A percentile compares a stretch with the other conserved stretches of the same genome.
Evolutionary conservation across 1,140 invertebrate species (phyloP).

Genomic region (Ptiloglossa arizonensis): DNA sequence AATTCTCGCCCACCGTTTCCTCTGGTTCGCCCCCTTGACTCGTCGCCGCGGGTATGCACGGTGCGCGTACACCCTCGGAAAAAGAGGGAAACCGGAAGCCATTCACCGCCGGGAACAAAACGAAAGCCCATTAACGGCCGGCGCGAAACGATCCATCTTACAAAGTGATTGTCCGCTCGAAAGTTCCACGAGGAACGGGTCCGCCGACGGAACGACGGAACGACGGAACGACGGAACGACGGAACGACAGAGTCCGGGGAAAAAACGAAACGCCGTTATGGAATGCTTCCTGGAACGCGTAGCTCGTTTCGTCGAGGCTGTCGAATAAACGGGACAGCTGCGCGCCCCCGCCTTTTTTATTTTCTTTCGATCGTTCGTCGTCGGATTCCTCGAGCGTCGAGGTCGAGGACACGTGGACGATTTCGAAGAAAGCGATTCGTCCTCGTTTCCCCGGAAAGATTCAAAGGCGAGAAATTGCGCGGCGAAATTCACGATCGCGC

Average conservation of each 20-base stretch:
- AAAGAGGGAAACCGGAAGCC: slow-evolving; percentile 41
- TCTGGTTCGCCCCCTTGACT: background rate
- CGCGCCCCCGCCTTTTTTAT: background rate
- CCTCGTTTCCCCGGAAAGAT: too few species aligned
- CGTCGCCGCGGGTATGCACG: background rate
- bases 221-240: too few species aligned
- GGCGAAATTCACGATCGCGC: too few species aligned
- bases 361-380: background rate
- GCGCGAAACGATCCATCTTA: slow-evolving; percentile 52
- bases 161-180: slow-evolving; percentile 51
- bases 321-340: background rate
- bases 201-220: slow-evolving; percentile 13
- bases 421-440: too few species aligned
- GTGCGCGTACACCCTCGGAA: background rate
- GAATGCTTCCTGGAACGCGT: background rate
- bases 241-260: background rate
- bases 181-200: slow-evolving; percentile 28
- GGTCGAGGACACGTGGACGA: too few species aligned
- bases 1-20: background rate
- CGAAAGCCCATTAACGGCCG: slow-evolving; percentile 59
- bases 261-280: background rate
- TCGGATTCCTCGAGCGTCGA: too few species aligned
- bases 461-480: too few species aligned
- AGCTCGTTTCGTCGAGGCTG: background rate
- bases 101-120: slow-evolving; percentile 48